phyloP scores from a whole-genome alignment of 2,113 vertebrate species.

The Rhinogobius similis region DNA sequence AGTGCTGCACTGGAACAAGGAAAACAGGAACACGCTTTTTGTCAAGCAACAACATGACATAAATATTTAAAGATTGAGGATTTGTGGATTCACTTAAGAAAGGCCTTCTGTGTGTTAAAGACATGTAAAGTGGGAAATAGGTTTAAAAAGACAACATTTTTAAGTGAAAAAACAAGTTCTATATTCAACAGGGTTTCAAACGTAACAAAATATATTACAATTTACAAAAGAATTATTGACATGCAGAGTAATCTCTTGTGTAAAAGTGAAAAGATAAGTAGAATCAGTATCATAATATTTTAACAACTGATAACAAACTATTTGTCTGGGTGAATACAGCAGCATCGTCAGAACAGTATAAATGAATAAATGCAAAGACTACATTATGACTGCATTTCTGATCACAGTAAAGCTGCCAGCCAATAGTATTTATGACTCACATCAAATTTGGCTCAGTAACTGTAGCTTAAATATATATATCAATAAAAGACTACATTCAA shows the following conservation, averaged over 20 bases:
- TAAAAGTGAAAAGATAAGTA: no score
- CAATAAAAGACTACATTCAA: not conserved
- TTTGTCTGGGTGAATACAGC: not conserved
- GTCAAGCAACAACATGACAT: slow-evolving; percentile 2
- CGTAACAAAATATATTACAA: not conserved
- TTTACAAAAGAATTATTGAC: no score
- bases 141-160: not conserved
- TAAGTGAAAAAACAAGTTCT: not conserved
- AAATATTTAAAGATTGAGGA: slow-evolving; percentile 28
- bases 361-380: not conserved
- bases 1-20: slow-evolving; percentile 26
- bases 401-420: not conserved
- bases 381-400: not conserved
- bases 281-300: no score
- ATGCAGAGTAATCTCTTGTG: no score
- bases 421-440: not conserved
- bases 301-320: no score
- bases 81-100: not conserved
- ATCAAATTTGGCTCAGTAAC: not conserved
- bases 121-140: not conserved
- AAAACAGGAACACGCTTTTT: slow-evolving; percentile 22
- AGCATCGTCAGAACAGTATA: not conserved
- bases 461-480: not conserved
- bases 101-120: not conserved
- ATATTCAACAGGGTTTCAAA: not conserved